Evolutionary conservation across 1,140 invertebrate genomes (phyloP), one percentile per base, ranked within the genome.

Genomic region (Bemisia tabaci): DNA sequence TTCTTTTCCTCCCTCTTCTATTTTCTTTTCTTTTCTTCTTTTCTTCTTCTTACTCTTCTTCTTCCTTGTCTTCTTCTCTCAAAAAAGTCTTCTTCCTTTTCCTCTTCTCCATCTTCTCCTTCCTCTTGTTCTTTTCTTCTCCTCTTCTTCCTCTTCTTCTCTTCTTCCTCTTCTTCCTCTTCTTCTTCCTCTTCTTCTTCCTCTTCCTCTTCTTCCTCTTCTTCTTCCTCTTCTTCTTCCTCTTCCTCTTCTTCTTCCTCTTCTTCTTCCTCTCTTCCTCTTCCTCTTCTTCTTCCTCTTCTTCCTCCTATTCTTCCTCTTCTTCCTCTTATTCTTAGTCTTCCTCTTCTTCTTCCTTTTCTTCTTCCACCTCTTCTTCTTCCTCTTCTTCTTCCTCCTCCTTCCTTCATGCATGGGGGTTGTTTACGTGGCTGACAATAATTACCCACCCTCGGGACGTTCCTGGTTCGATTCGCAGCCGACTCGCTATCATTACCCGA

Each of bases 161-260:
- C 60, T 61, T 61, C 60, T 61, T n/a, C 60, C 24, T 25, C 60
- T 61, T n/a, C 60, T 61, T n/a, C n/a, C 24, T 61, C 60, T 61
- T n/a, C 60, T n/a, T 25, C 60, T 61, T n/a, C n/a, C 24, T 25
- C 60, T 61, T n/a, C n/a, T n/a, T 25, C 60, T 61, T n/a, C n/a
- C 24, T 25, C 60, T 61, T n/a, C n/a, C 24, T 25, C 60, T 61
- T n/a, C n/a, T n/a, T n/a, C 22, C 24, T n/a, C 60, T n/a, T n/a
- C n/a, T n/a, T 22, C 24, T 61, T n/a, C n/a, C 60, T n/a, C 24
- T n/a, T n/a, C 24, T n/a, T 25, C 24, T 25, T n/a, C n/a, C 60
- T 25, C 24, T 61, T n/a, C n/a, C 24, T 61, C 60, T 61, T n/a
- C 60, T 61, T n/a, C n/a, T n/a, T 61, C 60, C n/a, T n/a, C n/a